Evolutionary conservation across 2,797 vertebrate species (phyloP).

Genomic region (Hoplostethus mediterraneus): DNA sequence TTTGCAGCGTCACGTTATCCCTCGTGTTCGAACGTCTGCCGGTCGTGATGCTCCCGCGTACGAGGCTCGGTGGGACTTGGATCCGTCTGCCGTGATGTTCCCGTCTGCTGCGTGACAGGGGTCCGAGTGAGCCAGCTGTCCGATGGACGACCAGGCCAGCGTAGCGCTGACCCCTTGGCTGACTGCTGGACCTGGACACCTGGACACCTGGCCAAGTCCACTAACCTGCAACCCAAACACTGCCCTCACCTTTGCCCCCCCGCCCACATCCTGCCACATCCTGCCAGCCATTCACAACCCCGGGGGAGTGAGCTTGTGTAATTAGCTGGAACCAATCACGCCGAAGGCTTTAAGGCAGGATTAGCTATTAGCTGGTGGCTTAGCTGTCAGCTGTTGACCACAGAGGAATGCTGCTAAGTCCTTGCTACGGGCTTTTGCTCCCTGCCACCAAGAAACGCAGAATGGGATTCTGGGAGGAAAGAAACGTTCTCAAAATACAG

Average conservation of each 20-base stretch:
- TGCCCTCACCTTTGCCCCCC: not conserved
- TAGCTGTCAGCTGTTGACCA: slow-evolving; percentile 72
- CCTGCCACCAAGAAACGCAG: slow-evolving; percentile 14
- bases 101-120: no score
- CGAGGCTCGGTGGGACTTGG: no score
- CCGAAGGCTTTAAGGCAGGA: slow-evolving; percentile 69
- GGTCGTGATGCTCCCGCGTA: not conserved
- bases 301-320: slow-evolving; percentile 42
- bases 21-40: not conserved
- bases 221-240: not conserved
- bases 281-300: slow-evolving; percentile 42
- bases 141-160: not conserved
- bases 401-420: slow-evolving; percentile 63
- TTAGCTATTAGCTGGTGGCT: slow-evolving; percentile 74
- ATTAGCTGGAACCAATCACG: slow-evolving; percentile 78
- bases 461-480: slow-evolving; percentile 23
- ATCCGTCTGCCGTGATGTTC: no score
- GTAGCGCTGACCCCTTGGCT: not conserved
- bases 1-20: no score
- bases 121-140: not conserved
- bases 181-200: not conserved
- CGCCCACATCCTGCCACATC: no score
- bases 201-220: not conserved
- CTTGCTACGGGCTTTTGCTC: slow-evolving; percentile 20
- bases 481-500: slow-evolving; percentile 32